Base-by-base conservation (phyloP, 2,113 vertebrate genomes). In the Lonchura striata region DNA sequence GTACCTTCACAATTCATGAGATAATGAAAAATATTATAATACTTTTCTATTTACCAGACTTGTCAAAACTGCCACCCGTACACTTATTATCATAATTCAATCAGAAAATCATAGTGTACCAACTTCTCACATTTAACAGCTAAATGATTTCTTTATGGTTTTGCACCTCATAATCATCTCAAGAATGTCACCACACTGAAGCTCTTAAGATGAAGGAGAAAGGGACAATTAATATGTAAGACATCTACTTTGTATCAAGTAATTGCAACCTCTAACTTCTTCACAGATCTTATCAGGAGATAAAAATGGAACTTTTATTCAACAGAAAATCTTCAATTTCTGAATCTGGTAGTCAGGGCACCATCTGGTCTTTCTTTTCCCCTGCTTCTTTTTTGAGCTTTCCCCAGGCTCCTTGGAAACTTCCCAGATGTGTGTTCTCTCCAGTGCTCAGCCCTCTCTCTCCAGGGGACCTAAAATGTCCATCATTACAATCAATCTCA, bases 401-500 rank as follows among this genome's bases (percentile, higher is more conserved):
- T 65, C 56, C 47, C 31, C 11, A 14, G 33, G 64, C 54, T 87
- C 27, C 56, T 81, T 37, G 52, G 79, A 92, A 96, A 39, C 15
- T 52, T 88, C 64, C 59, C 75, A 94, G n/a, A 61, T 77, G 27
- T 63, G 60, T 27, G 25, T 9, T 81, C 71, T 46, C 57, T 44
- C 47, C 82, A 78, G 35, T 28, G 76, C 56, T 57, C 39, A 41
- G 30, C 28, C 31, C 54, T 50, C 42, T 88, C 41, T 72, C 80
- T 84, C 91, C 50, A 52, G n/a, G 46, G 79, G 50, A 44, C 60
- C 35, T 8, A 59, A 88, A 50, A 83, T 74, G 57, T 82, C 88
- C 56, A 46, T 87, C 83, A 70, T 30, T 90, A 83, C 65, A 77
- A 96, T 97, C 95, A 94, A 92, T 95, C 94, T 96, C 95, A 95